phyloP scores from a whole-genome alignment of 1,140 invertebrate species.

The Oscheius sp. region DNA sequence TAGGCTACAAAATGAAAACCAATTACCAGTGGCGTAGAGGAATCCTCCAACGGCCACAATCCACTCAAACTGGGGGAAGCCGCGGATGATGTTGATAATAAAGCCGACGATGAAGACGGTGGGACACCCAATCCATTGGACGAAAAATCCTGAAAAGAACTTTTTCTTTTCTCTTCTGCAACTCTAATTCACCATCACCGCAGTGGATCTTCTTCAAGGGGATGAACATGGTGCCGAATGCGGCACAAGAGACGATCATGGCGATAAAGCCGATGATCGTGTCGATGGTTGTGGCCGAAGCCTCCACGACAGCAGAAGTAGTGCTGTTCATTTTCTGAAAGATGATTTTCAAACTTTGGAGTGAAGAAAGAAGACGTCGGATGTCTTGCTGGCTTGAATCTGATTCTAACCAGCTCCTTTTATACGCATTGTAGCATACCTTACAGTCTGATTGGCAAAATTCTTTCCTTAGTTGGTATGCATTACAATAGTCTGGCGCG shows the following conservation, averaged over 20 bases:
- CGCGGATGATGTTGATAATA: constrained; percentile 49
- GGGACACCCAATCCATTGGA: constrained; percentile 57
- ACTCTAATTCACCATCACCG: constrained; percentile 41
- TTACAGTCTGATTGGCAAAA: no score
- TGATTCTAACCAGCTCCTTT: no score
- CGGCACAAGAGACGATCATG: constrained; percentile 44
- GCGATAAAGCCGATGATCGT: constrained; percentile 43
- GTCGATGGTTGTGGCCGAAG: constrained; percentile 1
- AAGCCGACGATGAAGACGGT: constrained; percentile 52
- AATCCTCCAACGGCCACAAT: constrained; percentile 52
- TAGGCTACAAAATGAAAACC: no score
- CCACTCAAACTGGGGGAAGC: constrained; percentile 48
- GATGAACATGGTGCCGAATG: constrained; percentile 52
- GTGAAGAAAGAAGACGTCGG: no score
- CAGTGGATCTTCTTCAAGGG: constrained; percentile 47
- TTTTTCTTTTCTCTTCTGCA: constrained; percentile 7
- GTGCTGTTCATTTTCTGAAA: no score
- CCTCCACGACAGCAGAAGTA: not conserved
- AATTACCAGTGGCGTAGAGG: constrained; percentile 55
- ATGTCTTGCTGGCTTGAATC: no score
- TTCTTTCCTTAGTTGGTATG: no score
- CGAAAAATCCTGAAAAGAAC: constrained; percentile 49
- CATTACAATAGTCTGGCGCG: no score
- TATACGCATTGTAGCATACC: no score
- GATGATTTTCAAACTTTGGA: no score